These are phyloP conservation scores for Mastomys natalensis DNA, from an alignment of 2,113 vertebrate species.

Conservation along the genomic window DNA sequence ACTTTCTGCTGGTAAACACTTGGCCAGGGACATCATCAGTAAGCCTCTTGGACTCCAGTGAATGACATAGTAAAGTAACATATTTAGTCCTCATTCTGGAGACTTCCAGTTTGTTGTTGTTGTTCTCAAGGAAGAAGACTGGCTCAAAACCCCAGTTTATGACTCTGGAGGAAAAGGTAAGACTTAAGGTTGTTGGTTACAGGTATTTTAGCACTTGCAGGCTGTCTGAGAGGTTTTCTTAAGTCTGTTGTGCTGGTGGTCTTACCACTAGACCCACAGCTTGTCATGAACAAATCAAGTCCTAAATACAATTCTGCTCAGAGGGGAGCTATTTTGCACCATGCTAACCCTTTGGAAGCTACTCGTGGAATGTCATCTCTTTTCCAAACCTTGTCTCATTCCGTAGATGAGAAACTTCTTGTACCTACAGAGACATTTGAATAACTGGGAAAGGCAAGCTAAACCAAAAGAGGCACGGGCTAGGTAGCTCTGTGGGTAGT, in stretches of 20 bases:
- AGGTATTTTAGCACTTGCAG: constrained; percentile 19
- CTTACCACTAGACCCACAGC: constrained; percentile 15
- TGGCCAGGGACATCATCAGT: not conserved
- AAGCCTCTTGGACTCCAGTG: not conserved
- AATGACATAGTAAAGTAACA: not conserved
- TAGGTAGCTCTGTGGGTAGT: not conserved
- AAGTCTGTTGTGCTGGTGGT: not conserved
- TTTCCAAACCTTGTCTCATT: constrained; percentile 33
- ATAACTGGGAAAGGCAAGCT: constrained; percentile 27
- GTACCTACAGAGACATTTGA: not conserved
- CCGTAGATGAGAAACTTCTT: not conserved
- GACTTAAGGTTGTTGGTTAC: not conserved
- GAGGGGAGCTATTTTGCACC: not conserved
- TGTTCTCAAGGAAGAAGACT: not conserved
- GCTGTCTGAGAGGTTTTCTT: not conserved
- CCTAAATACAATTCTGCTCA: not conserved
- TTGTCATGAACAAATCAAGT: not conserved
- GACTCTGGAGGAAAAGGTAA: not conserved
- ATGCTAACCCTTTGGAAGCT: not conserved
- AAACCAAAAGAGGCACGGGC: not conserved
- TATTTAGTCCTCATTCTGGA: not conserved
- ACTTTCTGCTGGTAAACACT: not conserved
- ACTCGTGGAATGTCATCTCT: constrained; percentile 10
- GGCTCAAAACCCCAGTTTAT: not conserved
- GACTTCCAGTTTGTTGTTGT: not conserved